Conservation (phyloP, 1,140 invertebrate genomes). For the Drosophila kikkawai region DNA sequence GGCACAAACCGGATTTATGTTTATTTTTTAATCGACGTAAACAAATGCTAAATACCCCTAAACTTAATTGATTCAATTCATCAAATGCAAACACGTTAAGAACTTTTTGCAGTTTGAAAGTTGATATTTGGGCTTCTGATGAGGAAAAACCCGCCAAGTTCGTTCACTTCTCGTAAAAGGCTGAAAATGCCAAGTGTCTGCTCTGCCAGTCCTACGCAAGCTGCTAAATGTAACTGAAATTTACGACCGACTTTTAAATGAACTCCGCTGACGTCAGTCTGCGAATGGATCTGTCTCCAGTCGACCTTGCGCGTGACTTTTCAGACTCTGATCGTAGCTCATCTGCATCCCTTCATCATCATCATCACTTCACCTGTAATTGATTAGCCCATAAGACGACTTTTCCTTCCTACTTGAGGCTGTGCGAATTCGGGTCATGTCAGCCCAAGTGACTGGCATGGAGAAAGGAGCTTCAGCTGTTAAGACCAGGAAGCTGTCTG, state of each 20-base stretch:
- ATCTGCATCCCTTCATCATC: constrained; percentile 3
- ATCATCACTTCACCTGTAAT: constrained; percentile 23
- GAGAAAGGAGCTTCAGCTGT: constrained; percentile 23
- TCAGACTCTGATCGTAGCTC: constrained; percentile 10
- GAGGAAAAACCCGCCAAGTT: constrained; percentile 62
- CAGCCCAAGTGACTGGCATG: constrained; percentile 22
- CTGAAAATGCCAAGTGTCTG: constrained; percentile 46
- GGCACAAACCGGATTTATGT: constrained; percentile 53
- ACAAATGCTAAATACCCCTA: constrained; percentile 72
- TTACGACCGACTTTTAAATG: constrained; percentile 57
- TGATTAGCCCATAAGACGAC: constrained; percentile 14
- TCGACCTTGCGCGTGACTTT: constrained; percentile 50
- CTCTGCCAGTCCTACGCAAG: constrained; percentile 38
- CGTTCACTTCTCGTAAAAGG: constrained; percentile 52
- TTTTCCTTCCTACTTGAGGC: constrained; percentile 36
- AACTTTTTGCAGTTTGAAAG: constrained; percentile 58
- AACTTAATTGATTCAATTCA: constrained; percentile 68
- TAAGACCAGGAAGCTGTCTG: constrained; percentile 14
- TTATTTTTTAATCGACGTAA: constrained; percentile 44
- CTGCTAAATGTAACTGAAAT: constrained; percentile 59
- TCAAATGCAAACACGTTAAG: constrained; percentile 55
- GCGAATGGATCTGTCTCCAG: constrained; percentile 29
- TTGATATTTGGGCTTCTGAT: constrained; percentile 71
- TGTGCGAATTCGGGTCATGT: constrained; percentile 39
- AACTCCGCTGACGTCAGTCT: constrained; percentile 26